Base-by-base conservation (phyloP, 2,113 vertebrate species). In the Hippopotamus amphibius region DNA sequence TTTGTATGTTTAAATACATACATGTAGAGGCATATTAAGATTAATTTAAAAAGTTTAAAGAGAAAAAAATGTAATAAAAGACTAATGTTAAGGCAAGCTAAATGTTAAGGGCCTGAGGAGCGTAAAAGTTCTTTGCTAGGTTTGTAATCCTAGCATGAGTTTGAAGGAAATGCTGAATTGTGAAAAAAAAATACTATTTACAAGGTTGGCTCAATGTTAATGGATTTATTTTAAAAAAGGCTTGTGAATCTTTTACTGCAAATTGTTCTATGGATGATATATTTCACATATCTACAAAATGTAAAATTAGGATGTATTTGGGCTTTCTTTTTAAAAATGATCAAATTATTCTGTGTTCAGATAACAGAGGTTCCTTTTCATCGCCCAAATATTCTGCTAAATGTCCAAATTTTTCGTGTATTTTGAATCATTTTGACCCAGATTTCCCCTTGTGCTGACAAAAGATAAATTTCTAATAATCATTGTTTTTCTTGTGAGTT, bases 341-440 rank as follows among this genome's bases (percentile, higher is more conserved):
- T 3, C n/a, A 71, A 55, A 77, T 59, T 92, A 46, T 92, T 92
- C 28, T 69, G 15, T 37, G 5, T 76, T 13, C 30, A 83, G 24
- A 55, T 63, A 88, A 77, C 10, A 68, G 59, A 86, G 15, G 7
- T 72, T 84, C 6, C 3, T 81, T 80, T 86, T 96, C 6, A 76
- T 48, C 14, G 28, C 16, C 22, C 61, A 53, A 88, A 55, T 30
- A 65, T 30, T 92, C 50, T 76, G 28, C 61, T 77, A 77, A 53
- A 55, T 71, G 5, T 28, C 30, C 10, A 84, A 84, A 26, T 37
- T 63, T 83, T 30, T 8, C 7, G 46, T 48, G 14, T 91, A 68
- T 71, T 91, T 88, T 88, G 15, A 77, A 68, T 94, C 65, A 41
- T 37, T 94, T 83, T 95, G 61, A 79, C 15, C 76, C 53, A 87